Evolutionary conservation across 2,797 vertebrate species (phyloP).

Genomic region (Cuniculus paca): DNA sequence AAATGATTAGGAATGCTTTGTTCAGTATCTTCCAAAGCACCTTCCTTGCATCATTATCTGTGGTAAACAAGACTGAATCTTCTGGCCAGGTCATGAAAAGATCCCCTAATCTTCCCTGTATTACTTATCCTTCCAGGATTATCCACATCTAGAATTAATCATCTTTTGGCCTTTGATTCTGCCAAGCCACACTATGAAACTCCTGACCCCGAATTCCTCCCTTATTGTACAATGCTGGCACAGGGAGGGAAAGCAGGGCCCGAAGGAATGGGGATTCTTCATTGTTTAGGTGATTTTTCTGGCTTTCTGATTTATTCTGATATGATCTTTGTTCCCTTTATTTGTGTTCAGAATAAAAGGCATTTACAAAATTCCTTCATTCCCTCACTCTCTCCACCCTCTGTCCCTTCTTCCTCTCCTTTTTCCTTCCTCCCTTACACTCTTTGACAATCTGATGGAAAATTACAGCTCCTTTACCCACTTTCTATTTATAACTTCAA

Average conservation of each 20-base stretch:
- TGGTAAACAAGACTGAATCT: not conserved
- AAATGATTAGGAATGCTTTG: not conserved
- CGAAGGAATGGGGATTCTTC: not conserved
- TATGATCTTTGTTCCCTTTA: not conserved
- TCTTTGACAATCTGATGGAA: slow-evolving; percentile 16
- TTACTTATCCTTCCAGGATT: not conserved
- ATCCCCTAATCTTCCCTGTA: not conserved
- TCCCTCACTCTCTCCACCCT: no score
- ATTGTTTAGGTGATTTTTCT: not conserved
- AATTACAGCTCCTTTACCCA: not conserved
- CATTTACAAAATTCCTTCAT: not conserved
- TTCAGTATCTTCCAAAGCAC: not conserved
- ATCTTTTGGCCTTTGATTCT: slow-evolving; percentile 63
- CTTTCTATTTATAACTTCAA: slow-evolving; percentile 44
- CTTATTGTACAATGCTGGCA: not conserved
- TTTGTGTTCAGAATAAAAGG: slow-evolving; percentile 15
- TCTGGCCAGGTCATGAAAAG: slow-evolving; percentile 41
- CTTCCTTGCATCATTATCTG: not conserved
- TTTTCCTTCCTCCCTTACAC: not conserved
- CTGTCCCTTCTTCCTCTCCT: no score
- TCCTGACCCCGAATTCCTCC: slow-evolving; percentile 40
- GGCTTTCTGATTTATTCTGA: slow-evolving; percentile 30
- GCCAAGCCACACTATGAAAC: slow-evolving; percentile 35
- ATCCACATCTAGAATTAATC: slow-evolving; percentile 55
- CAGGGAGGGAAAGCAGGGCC: accelerated